A percentile compares a stretch with the other conserved stretches of the same genome.
phyloP scores from a whole-genome alignment of 2,888 invertebrate species.

The Lasioglossum oenotherae region DNA sequence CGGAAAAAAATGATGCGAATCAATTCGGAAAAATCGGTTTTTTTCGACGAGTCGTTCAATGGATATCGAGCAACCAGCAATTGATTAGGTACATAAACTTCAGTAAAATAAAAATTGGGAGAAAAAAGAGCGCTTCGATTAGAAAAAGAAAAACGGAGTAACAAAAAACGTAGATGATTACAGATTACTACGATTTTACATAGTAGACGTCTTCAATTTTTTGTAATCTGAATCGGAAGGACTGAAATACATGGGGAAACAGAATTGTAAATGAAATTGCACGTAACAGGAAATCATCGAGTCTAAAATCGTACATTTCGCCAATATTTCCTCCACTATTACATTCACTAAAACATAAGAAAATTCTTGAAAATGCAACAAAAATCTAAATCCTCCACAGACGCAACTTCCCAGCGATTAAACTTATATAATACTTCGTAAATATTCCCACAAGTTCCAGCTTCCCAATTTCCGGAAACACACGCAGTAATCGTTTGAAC shows the following conservation, averaged over 20 bases:
- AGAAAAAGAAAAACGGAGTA: no score
- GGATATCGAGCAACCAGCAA: background rate
- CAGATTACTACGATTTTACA: background rate
- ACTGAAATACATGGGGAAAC: background rate
- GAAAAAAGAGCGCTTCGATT: background rate
- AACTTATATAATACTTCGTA: background rate
- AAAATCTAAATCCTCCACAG: background rate
- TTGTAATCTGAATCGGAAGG: background rate
- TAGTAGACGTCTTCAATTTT: background rate
- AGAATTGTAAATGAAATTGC: background rate
- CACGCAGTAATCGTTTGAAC: no score
- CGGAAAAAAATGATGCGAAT: slow-evolving; percentile 10
- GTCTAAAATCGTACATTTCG: background rate
- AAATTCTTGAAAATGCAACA: no score
- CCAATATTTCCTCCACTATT: background rate
- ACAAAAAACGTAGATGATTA: background rate
- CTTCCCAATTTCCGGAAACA: background rate
- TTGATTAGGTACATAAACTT: background rate
- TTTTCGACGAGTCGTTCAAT: background rate
- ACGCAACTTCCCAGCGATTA: background rate
- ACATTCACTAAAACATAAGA: background rate
- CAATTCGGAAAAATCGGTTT: background rate
- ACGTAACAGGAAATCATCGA: background rate
- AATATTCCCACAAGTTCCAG: background rate
- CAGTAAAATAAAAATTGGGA: background rate